Conservation (phyloP, 2,113 vertebrate species). For the Colistium nudipinnis region DNA sequence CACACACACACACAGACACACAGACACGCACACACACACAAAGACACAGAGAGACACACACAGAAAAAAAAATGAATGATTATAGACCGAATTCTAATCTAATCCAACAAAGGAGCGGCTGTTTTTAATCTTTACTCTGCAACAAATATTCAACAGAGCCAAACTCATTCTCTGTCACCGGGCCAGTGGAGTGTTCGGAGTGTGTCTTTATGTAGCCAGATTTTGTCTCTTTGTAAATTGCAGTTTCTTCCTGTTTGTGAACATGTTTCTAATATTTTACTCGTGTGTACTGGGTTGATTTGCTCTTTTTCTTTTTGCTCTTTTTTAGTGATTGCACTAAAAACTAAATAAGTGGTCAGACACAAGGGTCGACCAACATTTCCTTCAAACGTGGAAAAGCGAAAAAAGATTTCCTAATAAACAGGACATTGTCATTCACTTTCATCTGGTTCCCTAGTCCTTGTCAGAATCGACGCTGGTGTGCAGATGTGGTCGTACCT, state of each 20-base stretch:
- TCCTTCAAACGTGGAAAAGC: neutral
- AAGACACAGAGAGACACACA: neutral
- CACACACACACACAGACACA: constrained; percentile 3
- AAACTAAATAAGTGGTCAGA: neutral
- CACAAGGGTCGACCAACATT: neutral
- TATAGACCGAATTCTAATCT: neutral
- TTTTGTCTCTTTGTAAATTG: neutral
- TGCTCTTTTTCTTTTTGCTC: neutral
- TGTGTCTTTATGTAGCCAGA: neutral
- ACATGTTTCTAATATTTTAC: neutral
- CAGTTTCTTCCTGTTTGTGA: neutral
- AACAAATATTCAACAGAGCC: neutral
- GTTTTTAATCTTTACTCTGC: constrained; percentile 16
- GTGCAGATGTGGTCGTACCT: constrained; percentile 80
- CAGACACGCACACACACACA: neutral
- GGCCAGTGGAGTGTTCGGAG: neutral
- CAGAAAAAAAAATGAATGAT: neutral
- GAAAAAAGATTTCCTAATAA: neutral
- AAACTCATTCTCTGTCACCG: neutral
- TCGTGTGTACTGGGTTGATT: neutral
- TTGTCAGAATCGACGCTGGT: neutral
- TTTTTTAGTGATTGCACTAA: neutral
- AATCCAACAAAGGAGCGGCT: constrained; percentile 1
- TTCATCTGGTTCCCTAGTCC: neutral
- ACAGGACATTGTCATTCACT: neutral